A percentile compares a stretch with the other conserved stretches of the same genome.
Conservation (phyloP, 2,113 vertebrate genomes). For the Puffinus mauretanicus region DNA sequence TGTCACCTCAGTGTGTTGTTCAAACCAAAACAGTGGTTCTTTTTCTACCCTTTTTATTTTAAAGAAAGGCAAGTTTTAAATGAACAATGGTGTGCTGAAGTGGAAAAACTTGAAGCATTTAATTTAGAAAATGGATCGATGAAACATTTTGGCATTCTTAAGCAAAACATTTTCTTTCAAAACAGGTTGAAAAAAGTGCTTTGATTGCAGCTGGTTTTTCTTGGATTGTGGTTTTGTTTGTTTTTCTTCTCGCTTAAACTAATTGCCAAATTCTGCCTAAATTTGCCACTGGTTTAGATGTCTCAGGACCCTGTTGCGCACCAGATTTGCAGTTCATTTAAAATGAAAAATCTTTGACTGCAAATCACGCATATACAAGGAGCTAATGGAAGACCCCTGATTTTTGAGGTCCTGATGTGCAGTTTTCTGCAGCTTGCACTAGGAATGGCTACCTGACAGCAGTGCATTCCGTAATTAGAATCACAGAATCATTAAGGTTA, state of each 20-base stretch:
- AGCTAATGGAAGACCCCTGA: background rate
- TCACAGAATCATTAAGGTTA: too few species aligned
- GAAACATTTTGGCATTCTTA: conserved; percentile 32
- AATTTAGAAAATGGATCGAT: conserved; percentile 15
- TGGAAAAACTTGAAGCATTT: conserved; percentile 35
- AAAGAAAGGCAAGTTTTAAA: background rate
- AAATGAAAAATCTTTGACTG: background rate
- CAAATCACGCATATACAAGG: background rate
- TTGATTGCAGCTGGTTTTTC: background rate
- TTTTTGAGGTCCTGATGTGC: background rate
- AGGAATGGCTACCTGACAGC: background rate
- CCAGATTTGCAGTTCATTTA: background rate
- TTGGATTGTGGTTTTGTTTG: background rate
- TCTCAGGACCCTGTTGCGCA: background rate
- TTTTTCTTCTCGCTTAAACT: background rate
- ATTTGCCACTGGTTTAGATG: background rate
- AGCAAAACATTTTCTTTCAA: conserved; percentile 14
- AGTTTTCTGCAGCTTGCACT: background rate
- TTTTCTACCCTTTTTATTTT: background rate
- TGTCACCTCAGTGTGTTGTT: background rate
- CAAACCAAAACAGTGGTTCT: background rate
- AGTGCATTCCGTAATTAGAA: background rate
- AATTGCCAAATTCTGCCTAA: background rate
- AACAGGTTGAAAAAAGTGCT: background rate
- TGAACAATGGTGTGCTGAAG: background rate